Conservation (phyloP, 2,888 invertebrate species). For the Lepidochrysops patricia region DNA sequence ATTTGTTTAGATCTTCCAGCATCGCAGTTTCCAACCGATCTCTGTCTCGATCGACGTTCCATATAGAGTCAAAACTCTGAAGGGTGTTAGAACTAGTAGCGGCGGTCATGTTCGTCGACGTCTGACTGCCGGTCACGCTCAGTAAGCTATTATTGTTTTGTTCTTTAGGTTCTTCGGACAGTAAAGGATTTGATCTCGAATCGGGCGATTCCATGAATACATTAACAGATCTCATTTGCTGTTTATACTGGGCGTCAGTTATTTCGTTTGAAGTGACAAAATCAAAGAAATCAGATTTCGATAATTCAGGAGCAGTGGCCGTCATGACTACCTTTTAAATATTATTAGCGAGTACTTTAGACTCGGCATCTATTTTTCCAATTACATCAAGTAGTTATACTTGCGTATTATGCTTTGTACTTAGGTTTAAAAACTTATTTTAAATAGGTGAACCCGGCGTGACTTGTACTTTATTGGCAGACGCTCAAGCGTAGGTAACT, state of each 20-base stretch:
- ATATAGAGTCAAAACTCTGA: slow-evolving; percentile 76
- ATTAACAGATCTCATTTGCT: slow-evolving; percentile 80
- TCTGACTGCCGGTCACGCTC: slow-evolving; percentile 41
- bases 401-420: slow-evolving; percentile 52
- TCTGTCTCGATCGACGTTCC: slow-evolving; percentile 82
- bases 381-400: slow-evolving; percentile 36
- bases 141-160: slow-evolving; percentile 78
- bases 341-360: slow-evolving; percentile 53
- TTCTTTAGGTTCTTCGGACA: slow-evolving; percentile 71
- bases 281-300: slow-evolving; percentile 92
- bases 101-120: slow-evolving; percentile 45
- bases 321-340: slow-evolving; percentile 85
- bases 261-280: slow-evolving; percentile 88
- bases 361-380: slow-evolving; percentile 36
- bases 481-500: slow-evolving; percentile 72
- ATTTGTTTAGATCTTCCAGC: slow-evolving; percentile 89
- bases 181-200: slow-evolving; percentile 63
- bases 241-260: slow-evolving; percentile 80
- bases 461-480: slow-evolving; percentile 74
- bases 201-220: slow-evolving; percentile 77
- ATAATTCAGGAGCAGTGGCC: slow-evolving; percentile 88
- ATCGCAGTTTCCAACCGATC: slow-evolving; percentile 83
- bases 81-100: slow-evolving; percentile 62
- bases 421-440: slow-evolving; percentile 63
- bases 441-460: slow-evolving; percentile 67